Percentiles rank a stretch among this genome's conserved stretches.
phyloP scores from a whole-genome alignment of 2,113 vertebrate genomes.

The Argyrosomus japonicus region DNA sequence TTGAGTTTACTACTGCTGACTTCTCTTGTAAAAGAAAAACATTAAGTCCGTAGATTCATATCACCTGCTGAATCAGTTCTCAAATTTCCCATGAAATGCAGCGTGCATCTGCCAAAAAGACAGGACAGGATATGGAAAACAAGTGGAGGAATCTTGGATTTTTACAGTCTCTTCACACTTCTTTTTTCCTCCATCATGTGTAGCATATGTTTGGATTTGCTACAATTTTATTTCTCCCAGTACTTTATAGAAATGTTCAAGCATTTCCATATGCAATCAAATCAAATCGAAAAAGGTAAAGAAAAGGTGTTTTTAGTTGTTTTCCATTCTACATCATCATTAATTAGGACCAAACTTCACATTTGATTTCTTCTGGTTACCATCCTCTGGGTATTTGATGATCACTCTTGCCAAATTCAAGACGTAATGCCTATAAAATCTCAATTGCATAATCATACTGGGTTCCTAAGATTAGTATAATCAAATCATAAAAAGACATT shows the following conservation, averaged over 20 bases:
- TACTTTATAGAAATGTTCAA: background rate
- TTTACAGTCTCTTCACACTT: slow-evolving; percentile 18
- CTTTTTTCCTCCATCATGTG: background rate
- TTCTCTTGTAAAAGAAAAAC: slow-evolving; percentile 10
- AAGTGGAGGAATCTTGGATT: background rate
- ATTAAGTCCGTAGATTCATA: background rate
- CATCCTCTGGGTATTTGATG: background rate
- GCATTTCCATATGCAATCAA: slow-evolving; percentile 8
- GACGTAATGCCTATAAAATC: slow-evolving; percentile 21
- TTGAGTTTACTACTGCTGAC: slow-evolving; percentile 45
- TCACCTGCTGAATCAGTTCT: slow-evolving; percentile 47
- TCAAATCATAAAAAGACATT: slow-evolving; percentile 36
- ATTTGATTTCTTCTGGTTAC: slow-evolving; percentile 7
- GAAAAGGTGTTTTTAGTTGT: too few relatives aligned
- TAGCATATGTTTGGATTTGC: background rate
- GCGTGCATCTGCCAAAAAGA: background rate
- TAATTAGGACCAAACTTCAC: slow-evolving; percentile 24
- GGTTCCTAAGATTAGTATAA: slow-evolving; percentile 16
- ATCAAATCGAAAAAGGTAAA: background rate
- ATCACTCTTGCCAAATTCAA: slow-evolving; percentile 3
- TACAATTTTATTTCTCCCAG: background rate
- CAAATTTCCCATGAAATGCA: slow-evolving; percentile 11
- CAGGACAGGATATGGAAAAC: slow-evolving; percentile 22
- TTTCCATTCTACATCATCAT: background rate
- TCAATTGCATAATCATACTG: slow-evolving; percentile 5